Evolutionary conservation across 1,140 invertebrate species (phyloP).

Genomic region (Zaprionus vittiger): DNA sequence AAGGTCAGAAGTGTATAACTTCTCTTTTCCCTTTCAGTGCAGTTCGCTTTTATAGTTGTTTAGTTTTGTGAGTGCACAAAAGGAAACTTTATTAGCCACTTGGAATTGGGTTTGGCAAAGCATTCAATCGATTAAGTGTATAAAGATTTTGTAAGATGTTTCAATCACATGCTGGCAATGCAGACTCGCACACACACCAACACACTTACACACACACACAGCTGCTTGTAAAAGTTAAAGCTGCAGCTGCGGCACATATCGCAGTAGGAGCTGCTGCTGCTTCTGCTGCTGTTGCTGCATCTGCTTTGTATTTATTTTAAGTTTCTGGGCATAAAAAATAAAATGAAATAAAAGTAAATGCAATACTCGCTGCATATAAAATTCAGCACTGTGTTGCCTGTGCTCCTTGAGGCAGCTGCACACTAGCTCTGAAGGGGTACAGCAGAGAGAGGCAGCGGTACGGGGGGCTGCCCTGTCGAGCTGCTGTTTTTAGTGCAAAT

Average conservation of each 20-base stretch:
- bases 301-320: constrained; percentile 39
- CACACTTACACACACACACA: not conserved
- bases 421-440: not conserved
- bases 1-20: not conserved
- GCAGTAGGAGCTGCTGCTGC: not conserved
- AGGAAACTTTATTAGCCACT: constrained; percentile 1
- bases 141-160: constrained; percentile 17
- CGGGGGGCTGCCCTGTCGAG: not conserved
- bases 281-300: not conserved
- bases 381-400: constrained; percentile 41
- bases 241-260: constrained; percentile 5
- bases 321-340: constrained; percentile 32
- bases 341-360: constrained; percentile 51
- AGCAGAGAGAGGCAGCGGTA: not conserved
- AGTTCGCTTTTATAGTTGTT: not conserved
- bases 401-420: constrained; percentile 43
- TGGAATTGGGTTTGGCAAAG: not conserved
- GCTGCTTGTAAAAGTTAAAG: constrained; percentile 6
- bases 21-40: not conserved
- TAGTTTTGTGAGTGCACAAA: constrained; percentile 1
- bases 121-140: constrained; percentile 10
- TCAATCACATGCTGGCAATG: constrained; percentile 8
- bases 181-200: not conserved
- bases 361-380: constrained; percentile 49
- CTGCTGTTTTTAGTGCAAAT: constrained; percentile 41